Percentiles rank a stretch among this genome's conserved stretches.
Conservation (phyloP, 2,797 vertebrate species). For the Podarcis siculus region DNA sequence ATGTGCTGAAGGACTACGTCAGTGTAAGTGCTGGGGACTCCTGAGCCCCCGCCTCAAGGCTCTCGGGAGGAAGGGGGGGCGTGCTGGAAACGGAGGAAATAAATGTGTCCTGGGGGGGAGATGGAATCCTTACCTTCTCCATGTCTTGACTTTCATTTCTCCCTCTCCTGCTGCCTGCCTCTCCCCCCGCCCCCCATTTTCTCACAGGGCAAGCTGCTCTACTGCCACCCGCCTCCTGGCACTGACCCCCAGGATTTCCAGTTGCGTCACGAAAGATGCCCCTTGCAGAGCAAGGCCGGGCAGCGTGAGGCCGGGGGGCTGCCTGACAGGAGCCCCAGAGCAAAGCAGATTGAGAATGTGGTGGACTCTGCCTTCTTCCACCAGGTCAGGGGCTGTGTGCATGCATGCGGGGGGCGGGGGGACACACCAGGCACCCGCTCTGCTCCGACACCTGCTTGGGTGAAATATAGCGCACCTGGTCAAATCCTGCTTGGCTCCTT, state of each 20-base stretch:
- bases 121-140: not conserved
- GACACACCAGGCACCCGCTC: not conserved
- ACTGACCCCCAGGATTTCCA: slow-evolving; percentile 86
- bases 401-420: rapidly evolving
- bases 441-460: not conserved
- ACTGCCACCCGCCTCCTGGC: slow-evolving; percentile 91
- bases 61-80: not conserved
- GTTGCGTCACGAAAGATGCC: slow-evolving; percentile 77
- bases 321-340: slow-evolving; percentile 68
- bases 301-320: slow-evolving; percentile 26
- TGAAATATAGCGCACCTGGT: no score
- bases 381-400: slow-evolving; percentile 80
- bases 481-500: not conserved
- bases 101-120: not conserved
- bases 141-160: no score
- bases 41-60: rapidly evolving
- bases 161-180: not conserved
- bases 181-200: not conserved
- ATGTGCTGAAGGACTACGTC: slow-evolving; percentile 95
- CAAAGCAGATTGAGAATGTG: slow-evolving; percentile 89
- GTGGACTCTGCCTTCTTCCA: slow-evolving; percentile 97
- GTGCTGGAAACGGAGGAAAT: not conserved
- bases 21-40: slow-evolving; percentile 77
- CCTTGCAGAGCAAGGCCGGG: slow-evolving; percentile 35
- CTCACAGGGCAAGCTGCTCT: slow-evolving; percentile 91